Percentiles rank a stretch among this genome's conserved stretches.
These are phyloP conservation scores for Andrena chrysosceles DNA, from an alignment of 2,888 invertebrate species.

Conservation along the genomic window DNA sequence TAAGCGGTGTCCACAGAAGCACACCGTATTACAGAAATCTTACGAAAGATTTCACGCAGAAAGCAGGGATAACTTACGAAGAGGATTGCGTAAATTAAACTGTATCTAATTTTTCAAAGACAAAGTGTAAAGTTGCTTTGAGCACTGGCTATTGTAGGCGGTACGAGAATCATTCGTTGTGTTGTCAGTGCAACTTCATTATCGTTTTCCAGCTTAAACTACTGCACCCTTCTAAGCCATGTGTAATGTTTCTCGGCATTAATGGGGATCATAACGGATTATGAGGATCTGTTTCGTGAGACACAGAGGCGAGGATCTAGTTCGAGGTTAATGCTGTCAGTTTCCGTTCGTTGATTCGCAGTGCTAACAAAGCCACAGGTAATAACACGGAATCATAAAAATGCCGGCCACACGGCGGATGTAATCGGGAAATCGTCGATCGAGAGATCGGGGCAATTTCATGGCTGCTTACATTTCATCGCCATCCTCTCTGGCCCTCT, in stretches of 20 bases:
- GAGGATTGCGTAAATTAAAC: conserved; percentile 11
- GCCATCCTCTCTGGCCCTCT: too few species aligned
- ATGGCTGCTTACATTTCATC: conserved; percentile 2
- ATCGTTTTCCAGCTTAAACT: conserved; percentile 45
- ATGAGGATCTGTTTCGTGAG: conserved; percentile 48
- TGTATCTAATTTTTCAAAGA: background rate
- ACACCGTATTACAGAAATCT: too few species aligned
- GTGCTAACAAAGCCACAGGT: background rate
- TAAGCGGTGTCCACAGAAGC: too few species aligned
- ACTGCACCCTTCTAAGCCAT: conserved; percentile 51
- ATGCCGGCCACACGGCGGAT: background rate
- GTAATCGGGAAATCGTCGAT: background rate
- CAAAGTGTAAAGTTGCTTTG: background rate
- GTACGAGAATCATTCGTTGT: conserved; percentile 30
- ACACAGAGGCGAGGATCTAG: conserved; percentile 40
- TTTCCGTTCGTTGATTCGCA: background rate
- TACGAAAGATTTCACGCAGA: too few species aligned
- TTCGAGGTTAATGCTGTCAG: conserved; percentile 6
- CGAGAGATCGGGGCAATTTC: background rate
- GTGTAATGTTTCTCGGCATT: conserved; percentile 59
- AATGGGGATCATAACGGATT: conserved; percentile 67
- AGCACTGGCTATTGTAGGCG: background rate
- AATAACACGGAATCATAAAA: background rate
- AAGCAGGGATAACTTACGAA: background rate
- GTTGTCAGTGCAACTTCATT: conserved; percentile 37